phyloP scores from a whole-genome alignment of 2,888 invertebrate species.

The Drosophila neutralis region DNA sequence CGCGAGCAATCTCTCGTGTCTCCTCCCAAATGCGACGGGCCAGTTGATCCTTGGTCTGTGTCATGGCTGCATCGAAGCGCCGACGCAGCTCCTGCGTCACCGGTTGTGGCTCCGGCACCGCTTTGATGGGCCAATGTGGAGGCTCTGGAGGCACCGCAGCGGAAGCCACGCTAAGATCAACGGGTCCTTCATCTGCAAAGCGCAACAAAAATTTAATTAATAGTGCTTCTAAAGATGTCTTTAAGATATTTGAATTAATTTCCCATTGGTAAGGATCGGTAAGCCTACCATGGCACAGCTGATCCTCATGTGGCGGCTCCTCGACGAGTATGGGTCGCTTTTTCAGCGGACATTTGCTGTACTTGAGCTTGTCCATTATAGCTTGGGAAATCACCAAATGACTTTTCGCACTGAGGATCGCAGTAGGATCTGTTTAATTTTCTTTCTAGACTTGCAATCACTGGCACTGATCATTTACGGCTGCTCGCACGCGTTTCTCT shows the following conservation, averaged over 20 bases:
- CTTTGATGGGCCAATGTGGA: conserved; percentile 41
- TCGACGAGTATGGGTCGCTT: conserved; percentile 82
- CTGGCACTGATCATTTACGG: conserved; percentile 52
- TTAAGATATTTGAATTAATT: fast-evolving
- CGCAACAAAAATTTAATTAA: not conserved
- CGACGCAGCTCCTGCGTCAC: conserved; percentile 58
- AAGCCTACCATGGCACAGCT: conserved; percentile 73
- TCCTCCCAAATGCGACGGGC: conserved; percentile 83
- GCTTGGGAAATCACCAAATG: conserved; percentile 6
- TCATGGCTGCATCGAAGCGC: conserved; percentile 63
- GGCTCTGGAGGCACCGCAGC: conserved; percentile 60
- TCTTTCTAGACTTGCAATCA: conserved; percentile 30
- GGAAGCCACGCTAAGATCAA: conserved; percentile 80
- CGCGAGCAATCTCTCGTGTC: conserved; percentile 82
- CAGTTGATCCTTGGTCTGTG: conserved; percentile 79
- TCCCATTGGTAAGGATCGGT: not conserved
- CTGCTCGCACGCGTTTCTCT: conserved; percentile 55
- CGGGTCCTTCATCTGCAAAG: conserved; percentile 81
- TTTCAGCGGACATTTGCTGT: conserved; percentile 84
- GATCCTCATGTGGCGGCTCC: conserved; percentile 52
- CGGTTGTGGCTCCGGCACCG: conserved; percentile 48
- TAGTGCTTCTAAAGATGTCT: not conserved
- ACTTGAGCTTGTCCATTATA: conserved; percentile 82
- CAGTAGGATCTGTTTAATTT: conserved; percentile 16
- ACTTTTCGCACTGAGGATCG: conserved; percentile 24